Evolutionary conservation across 2,113 vertebrate genomes (phyloP).

Genomic region (Monarcha castaneiventris): DNA sequence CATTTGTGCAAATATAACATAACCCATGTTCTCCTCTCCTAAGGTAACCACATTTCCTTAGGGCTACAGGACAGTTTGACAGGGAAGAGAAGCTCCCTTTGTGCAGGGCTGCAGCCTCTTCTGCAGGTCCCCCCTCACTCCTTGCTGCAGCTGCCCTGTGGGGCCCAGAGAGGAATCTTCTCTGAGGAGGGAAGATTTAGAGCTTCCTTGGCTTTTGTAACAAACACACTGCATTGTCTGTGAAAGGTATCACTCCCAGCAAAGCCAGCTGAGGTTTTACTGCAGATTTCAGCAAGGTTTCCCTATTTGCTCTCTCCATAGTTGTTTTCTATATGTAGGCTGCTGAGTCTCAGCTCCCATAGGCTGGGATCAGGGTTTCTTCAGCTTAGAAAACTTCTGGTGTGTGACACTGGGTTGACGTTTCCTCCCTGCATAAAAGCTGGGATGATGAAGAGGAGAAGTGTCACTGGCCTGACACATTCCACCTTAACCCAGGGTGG

Average conservation of each 20-base stretch:
- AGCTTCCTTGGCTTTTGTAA: not conserved
- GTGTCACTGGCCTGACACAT: not conserved
- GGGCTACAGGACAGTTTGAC: too few relatives aligned
- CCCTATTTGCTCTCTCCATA: fast-evolving
- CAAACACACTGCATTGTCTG: not conserved
- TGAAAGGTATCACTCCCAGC: not conserved
- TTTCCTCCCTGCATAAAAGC: not conserved
- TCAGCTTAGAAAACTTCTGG: not conserved
- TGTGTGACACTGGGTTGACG: not conserved
- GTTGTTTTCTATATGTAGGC: fast-evolving
- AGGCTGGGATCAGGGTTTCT: not conserved
- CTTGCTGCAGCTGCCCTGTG: not conserved
- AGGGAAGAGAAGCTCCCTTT: not conserved
- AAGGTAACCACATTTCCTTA: not conserved
- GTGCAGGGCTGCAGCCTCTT: not conserved
- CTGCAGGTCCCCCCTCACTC: not conserved
- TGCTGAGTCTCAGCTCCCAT: not conserved
- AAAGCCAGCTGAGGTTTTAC: not conserved
- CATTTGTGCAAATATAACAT: not conserved
- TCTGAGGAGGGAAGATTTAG: not conserved
- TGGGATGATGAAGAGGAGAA: not conserved
- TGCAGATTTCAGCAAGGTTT: not conserved
- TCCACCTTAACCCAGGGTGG: not conserved
- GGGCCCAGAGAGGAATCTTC: not conserved
- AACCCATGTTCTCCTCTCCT: not conserved